Evolutionary conservation across 2,113 vertebrate species (phyloP).

Genomic region (Paramisgurnus dabryanus): DNA sequence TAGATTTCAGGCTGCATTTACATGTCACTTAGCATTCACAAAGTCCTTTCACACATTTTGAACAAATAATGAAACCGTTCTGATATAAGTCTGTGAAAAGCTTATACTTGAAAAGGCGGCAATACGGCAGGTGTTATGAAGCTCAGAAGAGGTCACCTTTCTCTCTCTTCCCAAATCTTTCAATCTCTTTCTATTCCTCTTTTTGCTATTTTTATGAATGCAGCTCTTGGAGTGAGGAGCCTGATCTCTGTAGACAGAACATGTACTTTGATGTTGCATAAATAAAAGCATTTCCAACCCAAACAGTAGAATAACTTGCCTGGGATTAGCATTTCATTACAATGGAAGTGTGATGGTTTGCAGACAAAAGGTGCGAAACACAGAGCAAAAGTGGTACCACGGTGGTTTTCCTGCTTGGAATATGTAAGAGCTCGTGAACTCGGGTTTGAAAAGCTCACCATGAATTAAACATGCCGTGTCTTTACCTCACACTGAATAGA

Average conservation of each 20-base stretch:
- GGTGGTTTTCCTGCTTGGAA: slow-evolving; percentile 43
- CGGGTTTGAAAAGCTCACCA: slow-evolving; percentile 14
- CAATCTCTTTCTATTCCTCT: slow-evolving; percentile 40
- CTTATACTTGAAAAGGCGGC: slow-evolving; percentile 48
- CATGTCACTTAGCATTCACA: not conserved
- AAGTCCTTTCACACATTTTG: slow-evolving; percentile 8
- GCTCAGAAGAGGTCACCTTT: slow-evolving; percentile 70
- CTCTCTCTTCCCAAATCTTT: slow-evolving; percentile 51
- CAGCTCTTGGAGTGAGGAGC: slow-evolving; percentile 55
- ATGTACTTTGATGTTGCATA: slow-evolving; percentile 70
- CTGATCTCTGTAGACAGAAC: slow-evolving; percentile 64
- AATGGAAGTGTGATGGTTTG: slow-evolving; percentile 37
- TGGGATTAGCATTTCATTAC: slow-evolving; percentile 74
- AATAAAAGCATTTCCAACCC: slow-evolving; percentile 68
- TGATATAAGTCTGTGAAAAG: slow-evolving; percentile 23
- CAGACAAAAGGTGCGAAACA: slow-evolving; percentile 61
- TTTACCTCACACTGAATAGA: slow-evolving; percentile 28
- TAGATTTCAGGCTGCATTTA: not conserved
- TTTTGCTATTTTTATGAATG: slow-evolving; percentile 56
- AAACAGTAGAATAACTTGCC: slow-evolving; percentile 63
- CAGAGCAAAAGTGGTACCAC: slow-evolving; percentile 42
- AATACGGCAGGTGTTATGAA: slow-evolving; percentile 55
- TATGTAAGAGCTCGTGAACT: slow-evolving; percentile 45
- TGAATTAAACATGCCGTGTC: slow-evolving; percentile 49
- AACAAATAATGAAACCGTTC: slow-evolving; percentile 4